Evolutionary conservation across 1,140 invertebrate species (phyloP).

Genomic region (Tigriopus japonicus): DNA sequence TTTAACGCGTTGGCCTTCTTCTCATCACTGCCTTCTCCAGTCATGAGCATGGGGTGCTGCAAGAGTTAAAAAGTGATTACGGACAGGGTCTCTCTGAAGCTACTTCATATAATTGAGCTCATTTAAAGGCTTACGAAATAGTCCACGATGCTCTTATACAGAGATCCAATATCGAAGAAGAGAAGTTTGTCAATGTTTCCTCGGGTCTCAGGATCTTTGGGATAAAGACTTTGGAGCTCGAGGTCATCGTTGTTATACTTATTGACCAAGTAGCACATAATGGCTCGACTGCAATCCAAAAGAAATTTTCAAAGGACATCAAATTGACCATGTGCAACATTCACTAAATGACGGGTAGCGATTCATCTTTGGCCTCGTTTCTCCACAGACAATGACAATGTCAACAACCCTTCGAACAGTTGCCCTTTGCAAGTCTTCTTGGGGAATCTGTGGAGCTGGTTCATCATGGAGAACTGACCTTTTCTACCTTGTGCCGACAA

Average conservation of each 20-base stretch:
- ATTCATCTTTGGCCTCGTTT: no score
- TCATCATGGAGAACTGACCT: no score
- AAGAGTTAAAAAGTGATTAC: constrained; percentile 12
- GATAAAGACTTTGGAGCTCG: constrained; percentile 19
- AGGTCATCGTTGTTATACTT: constrained; percentile 19
- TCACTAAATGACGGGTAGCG: no score
- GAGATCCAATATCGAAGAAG: constrained; percentile 26
- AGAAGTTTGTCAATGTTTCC: constrained; percentile 26
- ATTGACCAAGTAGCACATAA: constrained; percentile 19
- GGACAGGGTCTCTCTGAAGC: constrained; percentile 3
- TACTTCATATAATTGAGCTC: not conserved
- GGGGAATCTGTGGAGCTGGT: no score
- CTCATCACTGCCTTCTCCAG: not conserved
- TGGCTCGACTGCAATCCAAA: constrained; percentile 18
- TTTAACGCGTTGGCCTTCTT: constrained; percentile 17
- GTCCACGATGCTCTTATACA: constrained; percentile 23
- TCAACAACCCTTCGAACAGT: no score
- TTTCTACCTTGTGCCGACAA: constrained; percentile 6
- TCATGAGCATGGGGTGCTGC: constrained; percentile 14
- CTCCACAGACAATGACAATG: no score
- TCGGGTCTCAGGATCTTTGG: constrained; percentile 22
- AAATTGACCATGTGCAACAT: no score
- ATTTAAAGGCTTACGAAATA: constrained; percentile 20
- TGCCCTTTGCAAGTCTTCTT: no score
- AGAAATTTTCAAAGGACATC: not conserved